Percentiles rank a stretch among this genome's conserved stretches.
phyloP scores from a whole-genome alignment of 2,113 vertebrate species.

The Xyliphius kryptos region DNA sequence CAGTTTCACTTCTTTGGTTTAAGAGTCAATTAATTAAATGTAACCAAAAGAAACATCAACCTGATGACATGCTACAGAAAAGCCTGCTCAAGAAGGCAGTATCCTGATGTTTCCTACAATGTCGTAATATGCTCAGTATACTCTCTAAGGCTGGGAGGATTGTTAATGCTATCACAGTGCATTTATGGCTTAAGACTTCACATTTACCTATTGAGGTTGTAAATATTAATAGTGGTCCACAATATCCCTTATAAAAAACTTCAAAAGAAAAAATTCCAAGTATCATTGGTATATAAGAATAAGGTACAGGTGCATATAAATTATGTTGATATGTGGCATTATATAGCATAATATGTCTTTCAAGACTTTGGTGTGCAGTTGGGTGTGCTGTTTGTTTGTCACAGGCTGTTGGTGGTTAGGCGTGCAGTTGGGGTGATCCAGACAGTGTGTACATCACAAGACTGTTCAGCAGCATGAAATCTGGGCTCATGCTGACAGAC shows the following conservation, averaged over 20 bases:
- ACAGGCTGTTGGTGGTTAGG: too few relatives aligned
- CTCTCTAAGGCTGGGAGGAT: constrained; percentile 51
- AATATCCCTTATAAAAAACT: constrained; percentile 48
- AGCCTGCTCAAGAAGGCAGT: constrained; percentile 52
- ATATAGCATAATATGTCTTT: background rate
- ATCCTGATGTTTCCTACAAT: constrained; percentile 39
- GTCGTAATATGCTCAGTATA: constrained; percentile 34
- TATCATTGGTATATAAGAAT: too few relatives aligned
- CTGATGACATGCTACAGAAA: constrained; percentile 59
- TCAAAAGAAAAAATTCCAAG: too few relatives aligned
- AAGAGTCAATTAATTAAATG: constrained; percentile 42
- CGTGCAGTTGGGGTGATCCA: constrained; percentile 39
- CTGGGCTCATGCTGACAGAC: constrained; percentile 50
- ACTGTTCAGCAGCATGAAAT: constrained; percentile 64
- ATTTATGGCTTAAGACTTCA: constrained; percentile 69
- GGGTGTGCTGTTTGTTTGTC: too few relatives aligned
- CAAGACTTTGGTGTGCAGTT: constrained; percentile 7
- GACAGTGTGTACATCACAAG: constrained; percentile 53
- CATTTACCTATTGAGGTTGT: constrained; percentile 73
- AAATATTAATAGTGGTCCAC: constrained; percentile 68
- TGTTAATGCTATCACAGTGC: constrained; percentile 67
- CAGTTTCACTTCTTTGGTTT: constrained; percentile 56
- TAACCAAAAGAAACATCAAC: constrained; percentile 51
- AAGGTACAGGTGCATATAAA: too few relatives aligned
- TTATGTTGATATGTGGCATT: too few relatives aligned